Evolutionary conservation across 1,140 invertebrate species (phyloP), one percentile per base, ranked within the genome.

Genomic region (Rhopalosiphum maidis): DNA sequence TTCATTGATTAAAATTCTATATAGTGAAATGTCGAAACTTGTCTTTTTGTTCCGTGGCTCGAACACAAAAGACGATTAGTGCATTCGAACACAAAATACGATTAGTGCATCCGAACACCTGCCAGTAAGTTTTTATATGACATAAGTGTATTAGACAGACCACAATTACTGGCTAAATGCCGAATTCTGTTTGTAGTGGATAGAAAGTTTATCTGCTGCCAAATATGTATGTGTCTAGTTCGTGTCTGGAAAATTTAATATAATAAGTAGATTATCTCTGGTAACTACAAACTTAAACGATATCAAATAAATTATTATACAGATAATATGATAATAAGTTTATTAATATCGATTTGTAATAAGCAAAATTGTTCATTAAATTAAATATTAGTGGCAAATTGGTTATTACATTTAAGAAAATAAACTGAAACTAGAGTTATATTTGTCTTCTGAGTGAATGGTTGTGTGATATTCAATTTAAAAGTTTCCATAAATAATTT

Each of bases 151-250:
- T 86, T 86, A 43, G 85, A 43, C 41, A 30, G 23, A 41, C 85
- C 85, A 46, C 85, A 43, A 86, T 43, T 86, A 86, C 85, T 86
- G 85, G 85, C 43, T 30, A 30, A 86, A 86, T 43, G 41, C 41
- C 41, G 85, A 43, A 86, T 86, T 46, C 41, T 86, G 8, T 86
- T 25, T 46, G 21, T 46, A 86, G 85, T 25, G 85, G 21, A 37
- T 43, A 85, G 9, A 41, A 85, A 37, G 35, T 22, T 82, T 82
- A 82, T 82, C 35, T 82, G 35, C 35, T 37, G 35, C n/a, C 77
- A 37, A 37, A 15, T 82, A 6, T n/a, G 77, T 82, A n/a, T 22
- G n/a, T 22, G 77, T 11, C 35, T 37, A 37, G 68, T 77, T 35
- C 5, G 11, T 77, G n/a, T 77, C n/a, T 77, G 18, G 35, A 37